A percentile compares a stretch with the other conserved stretches of the same genome.
phyloP scores from a whole-genome alignment of 2,797 vertebrate species.

The Enteromius mattozi region DNA sequence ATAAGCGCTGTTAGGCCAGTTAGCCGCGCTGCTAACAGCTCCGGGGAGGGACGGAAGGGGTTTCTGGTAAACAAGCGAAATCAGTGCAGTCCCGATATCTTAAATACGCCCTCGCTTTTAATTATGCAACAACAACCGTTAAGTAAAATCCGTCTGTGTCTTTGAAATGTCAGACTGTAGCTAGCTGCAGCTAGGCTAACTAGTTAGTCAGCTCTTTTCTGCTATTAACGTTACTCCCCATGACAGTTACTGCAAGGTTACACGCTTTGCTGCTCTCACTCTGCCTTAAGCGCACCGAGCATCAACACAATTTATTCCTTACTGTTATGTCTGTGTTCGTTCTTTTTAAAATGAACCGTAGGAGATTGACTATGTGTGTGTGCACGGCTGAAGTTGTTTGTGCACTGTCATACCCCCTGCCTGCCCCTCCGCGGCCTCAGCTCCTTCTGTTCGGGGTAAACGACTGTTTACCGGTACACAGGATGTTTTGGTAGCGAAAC shows the following conservation, averaged over 20 bases:
- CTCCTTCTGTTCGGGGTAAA: slow-evolving; percentile 3
- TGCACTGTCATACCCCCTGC: slow-evolving; percentile 64
- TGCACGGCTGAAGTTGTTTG: slow-evolving; percentile 49
- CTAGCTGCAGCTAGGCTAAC: slow-evolving; percentile 34
- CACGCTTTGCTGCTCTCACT: background rate
- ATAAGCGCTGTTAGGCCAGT: slow-evolving; percentile 41
- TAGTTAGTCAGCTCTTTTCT: slow-evolving; percentile 41
- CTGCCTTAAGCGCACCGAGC: background rate
- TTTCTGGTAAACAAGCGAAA: slow-evolving; percentile 25
- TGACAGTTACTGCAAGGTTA: slow-evolving; percentile 52
- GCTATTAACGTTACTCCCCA: background rate
- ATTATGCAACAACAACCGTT: background rate
- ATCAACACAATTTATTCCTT: background rate
- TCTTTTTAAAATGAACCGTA: background rate
- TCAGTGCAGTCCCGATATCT: background rate
- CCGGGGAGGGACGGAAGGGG: slow-evolving; percentile 24
- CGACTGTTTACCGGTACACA: slow-evolving; percentile 31
- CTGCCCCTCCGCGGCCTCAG: slow-evolving; percentile 42
- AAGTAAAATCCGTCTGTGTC: background rate
- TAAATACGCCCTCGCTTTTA: background rate
- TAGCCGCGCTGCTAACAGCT: slow-evolving; percentile 27
- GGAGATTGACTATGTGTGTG: background rate
- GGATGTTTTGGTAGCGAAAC: slow-evolving; percentile 17
- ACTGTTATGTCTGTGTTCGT: background rate
- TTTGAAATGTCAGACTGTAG: slow-evolving; percentile 11